Conservation (phyloP, 2,113 vertebrate genomes). For the Misgurnus anguillicaudatus region DNA sequence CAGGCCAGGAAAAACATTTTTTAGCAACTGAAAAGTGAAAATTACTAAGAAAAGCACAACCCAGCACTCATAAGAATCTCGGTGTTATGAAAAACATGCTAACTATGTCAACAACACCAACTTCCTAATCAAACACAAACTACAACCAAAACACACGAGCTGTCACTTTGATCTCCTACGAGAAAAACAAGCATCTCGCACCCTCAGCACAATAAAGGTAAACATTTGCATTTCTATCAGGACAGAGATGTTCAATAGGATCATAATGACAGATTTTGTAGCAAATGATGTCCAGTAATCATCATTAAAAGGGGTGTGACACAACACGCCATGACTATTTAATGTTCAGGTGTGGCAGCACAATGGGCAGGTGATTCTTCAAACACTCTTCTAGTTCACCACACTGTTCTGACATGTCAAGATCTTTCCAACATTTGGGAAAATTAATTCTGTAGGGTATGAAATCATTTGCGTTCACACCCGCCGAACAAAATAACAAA, state of each 20-base stretch:
- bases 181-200: no score
- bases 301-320: constrained; percentile 5
- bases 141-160: background rate
- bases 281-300: background rate
- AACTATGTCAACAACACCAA: background rate
- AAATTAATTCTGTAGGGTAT: background rate
- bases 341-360: constrained; percentile 25
- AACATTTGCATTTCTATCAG: no score
- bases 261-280: background rate
- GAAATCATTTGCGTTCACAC: background rate
- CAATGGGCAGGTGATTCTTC: background rate
- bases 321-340: background rate
- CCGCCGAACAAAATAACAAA: background rate
- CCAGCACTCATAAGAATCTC: background rate
- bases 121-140: constrained; percentile 6
- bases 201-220: no score
- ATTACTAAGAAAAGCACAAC: no score
- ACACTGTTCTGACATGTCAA: background rate
- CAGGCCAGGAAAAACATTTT: no score
- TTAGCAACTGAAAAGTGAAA: no score
- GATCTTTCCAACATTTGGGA: background rate
- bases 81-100: background rate
- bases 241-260: no score
- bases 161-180: background rate
- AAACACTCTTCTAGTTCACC: constrained; percentile 1